These are phyloP conservation scores for Heliornis fulica DNA, from an alignment of 2,113 vertebrate species.

Conservation along the genomic window DNA sequence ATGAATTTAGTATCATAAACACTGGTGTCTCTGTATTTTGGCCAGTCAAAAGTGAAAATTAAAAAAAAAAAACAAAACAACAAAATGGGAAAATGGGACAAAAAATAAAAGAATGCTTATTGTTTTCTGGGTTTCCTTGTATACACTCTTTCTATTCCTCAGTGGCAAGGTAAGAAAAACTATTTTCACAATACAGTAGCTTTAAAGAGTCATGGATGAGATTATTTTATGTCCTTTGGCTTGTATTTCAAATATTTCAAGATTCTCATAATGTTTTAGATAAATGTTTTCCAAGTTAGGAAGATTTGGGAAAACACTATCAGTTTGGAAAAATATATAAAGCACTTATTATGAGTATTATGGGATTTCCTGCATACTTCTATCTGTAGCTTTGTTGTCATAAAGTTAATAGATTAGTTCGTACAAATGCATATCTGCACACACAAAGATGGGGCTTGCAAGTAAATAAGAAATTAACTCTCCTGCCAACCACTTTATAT, in stretches of 20 bases:
- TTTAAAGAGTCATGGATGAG: not conserved
- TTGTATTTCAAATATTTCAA: not conserved
- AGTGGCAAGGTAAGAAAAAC: not conserved
- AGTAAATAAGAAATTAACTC: not conserved
- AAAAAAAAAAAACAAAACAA: too few species aligned
- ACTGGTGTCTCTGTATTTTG: not conserved
- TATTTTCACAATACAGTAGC: not conserved
- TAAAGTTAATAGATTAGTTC: not conserved
- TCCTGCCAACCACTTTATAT: not conserved
- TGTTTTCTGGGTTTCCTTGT: not conserved
- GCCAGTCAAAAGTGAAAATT: not conserved
- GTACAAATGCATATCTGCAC: not conserved
- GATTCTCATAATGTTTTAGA: not conserved
- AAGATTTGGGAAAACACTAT: not conserved
- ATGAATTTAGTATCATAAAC: not conserved
- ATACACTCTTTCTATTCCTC: not conserved
- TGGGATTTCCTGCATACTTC: not conserved
- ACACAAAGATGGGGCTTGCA: not conserved
- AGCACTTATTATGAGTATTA: not conserved
- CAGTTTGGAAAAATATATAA: not conserved
- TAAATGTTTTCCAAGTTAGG: not conserved
- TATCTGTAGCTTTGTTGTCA: not conserved
- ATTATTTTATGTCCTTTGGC: not conserved
- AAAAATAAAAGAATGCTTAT: not conserved
- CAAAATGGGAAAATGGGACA: too few species aligned